Conservation (phyloP, 2,797 vertebrate genomes). For the Sebastes kiyomatsui region DNA sequence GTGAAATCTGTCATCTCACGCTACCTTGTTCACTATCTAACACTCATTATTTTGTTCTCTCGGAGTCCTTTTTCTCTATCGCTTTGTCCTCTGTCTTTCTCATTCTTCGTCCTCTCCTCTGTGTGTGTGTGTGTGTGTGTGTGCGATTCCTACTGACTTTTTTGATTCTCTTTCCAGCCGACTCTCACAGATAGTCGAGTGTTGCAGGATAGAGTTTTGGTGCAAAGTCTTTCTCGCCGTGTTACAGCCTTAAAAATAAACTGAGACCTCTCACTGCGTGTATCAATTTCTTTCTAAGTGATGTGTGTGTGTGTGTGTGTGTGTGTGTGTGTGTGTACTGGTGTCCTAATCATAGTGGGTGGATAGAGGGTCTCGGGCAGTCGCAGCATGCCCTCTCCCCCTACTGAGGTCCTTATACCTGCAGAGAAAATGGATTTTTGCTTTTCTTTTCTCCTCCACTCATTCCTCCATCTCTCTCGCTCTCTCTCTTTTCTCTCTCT, state of each 20-base stretch:
- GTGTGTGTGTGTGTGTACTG: conserved; percentile 9
- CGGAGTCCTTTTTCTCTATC: conserved; percentile 9
- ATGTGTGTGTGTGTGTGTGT: conserved; percentile 6
- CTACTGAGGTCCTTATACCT: conserved; percentile 51
- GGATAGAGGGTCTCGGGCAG: conserved; percentile 33
- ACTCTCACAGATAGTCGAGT: conserved; percentile 11
- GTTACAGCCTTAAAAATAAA: conserved; percentile 43
- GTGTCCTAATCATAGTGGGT: conserved; percentile 41
- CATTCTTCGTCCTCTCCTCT: background rate
- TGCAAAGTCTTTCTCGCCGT: conserved; percentile 26
- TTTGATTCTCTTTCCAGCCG: conserved; percentile 7
- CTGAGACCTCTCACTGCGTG: conserved; percentile 49
- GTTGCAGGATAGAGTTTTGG: conserved; percentile 29
- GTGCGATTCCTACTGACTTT: background rate
- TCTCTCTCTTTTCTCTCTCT: background rate
- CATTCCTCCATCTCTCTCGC: background rate
- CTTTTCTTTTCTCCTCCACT: conserved; percentile 37
- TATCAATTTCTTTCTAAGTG: conserved; percentile 51
- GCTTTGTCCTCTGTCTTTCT: conserved; percentile 23
- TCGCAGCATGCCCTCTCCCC: conserved; percentile 28
- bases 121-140: background rate
- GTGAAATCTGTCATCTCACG: conserved; percentile 51
- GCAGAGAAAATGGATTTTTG: conserved; percentile 69
- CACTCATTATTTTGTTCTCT: conserved; percentile 48
- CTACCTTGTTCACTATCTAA: conserved; percentile 46